Evolutionary conservation across 2,797 vertebrate genomes (phyloP), one percentile per base, ranked within the genome.

Genomic region (Liasis olivaceus): DNA sequence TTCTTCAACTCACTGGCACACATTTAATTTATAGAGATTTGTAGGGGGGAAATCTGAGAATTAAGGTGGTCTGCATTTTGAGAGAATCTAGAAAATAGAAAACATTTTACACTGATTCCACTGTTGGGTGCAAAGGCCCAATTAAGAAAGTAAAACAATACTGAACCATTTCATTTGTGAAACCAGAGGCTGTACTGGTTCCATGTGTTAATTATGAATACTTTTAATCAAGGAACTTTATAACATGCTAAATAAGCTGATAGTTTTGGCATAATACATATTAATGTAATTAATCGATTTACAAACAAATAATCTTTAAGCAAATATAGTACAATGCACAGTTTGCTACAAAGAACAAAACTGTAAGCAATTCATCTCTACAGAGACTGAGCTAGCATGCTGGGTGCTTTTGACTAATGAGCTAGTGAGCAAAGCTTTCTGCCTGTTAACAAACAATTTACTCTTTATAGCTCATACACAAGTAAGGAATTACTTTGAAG

Each of bases 121-220:
- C 0, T 47, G 84, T 14, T 60, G 28, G 24, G 20, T 90, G 84
- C 64, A 93, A 31, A 77, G 77, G 92, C 81, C 81, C 62, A 72
- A 6, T 93, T 56, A 86, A 0, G 93, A 85, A 26, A 84, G 89
- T 36, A 94, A 94, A 31, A 24, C 72, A 64, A 91, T 86, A 94
- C 31, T 31, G 81, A 95, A 95, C 87, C 92, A 89, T 85, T 96
- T 97, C 96, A 95, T 95, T 96, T 97, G 93, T 97, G 97, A 97
- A 97, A 96, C 69, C 92, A 97, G 92, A 97, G 89, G 93, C 77
- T 94, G 92, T 90, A 95, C 94, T 96, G 93, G 95, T 95, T 97
- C 94, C 85, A 85, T 93, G 91, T n/a, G 87, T 63, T 91, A 8
- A 88, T 20, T 60, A 91, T 91, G 90, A 14, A 60, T 56, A 91